Evolutionary conservation across 2,797 vertebrate species (phyloP), one percentile per base, ranked within the genome.

Genomic region (Dipus sagitta): DNA sequence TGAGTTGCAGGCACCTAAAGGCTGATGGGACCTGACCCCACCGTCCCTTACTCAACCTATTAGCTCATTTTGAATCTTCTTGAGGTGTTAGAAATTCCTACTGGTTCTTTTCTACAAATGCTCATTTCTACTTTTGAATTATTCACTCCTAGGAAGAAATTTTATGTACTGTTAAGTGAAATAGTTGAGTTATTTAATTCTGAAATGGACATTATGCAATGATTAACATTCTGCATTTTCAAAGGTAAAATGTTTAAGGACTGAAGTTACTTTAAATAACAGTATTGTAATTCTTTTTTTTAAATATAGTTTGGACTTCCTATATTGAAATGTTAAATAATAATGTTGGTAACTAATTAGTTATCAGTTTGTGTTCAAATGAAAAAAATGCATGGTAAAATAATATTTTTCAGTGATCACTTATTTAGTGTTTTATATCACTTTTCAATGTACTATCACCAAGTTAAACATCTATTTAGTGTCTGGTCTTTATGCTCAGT

Each of bases 361-460:
- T 52, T 87, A 47, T 4, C 12, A n/a, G 92, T 96, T 86, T 67
- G 9, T 62, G 11, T 91, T 87, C 34, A 82, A 30, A 91, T 94
- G 62, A 23, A 94, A 26, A 94, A 87, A 87, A 54, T 8, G 0
- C 32, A 42, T 75, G 9, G 9, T 54, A 71, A 70, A 38, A 74
- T 38, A 72, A 83, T 24, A 72, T 47, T 72, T 88, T 91, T 95
- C 26, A 91, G 85, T 71, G 13, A 42, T 93, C 30, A 76, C 2
- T 52, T 70, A 87, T 65, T 94, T 18, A n/a, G 17, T 83, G 67
- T 86, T 93, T 92, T 67, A 90, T 58, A 75, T 83, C 20, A 79
- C 72, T 85, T 89, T 71, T 38, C 62, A 47, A 62, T 64, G 82
- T 85, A 70, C 58, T 72, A 42, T 72, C 32, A 75, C 28, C 72